A percentile compares a stretch with the other conserved stretches of the same genome.
phyloP scores from a whole-genome alignment of 1,140 invertebrate species.

The Riptortus pedestris region DNA sequence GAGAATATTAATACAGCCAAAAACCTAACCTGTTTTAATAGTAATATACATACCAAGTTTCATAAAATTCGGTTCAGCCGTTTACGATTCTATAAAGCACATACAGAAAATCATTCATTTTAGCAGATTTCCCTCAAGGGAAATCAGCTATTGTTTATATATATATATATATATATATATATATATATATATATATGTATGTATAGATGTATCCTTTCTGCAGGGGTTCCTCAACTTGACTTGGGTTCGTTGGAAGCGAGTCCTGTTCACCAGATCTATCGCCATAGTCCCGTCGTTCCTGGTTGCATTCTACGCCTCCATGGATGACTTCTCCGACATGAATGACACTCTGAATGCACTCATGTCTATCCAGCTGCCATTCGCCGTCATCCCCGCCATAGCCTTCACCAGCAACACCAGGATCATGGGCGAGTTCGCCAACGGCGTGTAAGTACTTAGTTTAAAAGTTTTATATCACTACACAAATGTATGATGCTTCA shows the following conservation, averaged over 20 bases:
- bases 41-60: too few species aligned
- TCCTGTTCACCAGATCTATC: slow-evolving; percentile 73
- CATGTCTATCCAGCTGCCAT: slow-evolving; percentile 76
- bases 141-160: too few species aligned
- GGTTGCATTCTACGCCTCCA: slow-evolving; percentile 60
- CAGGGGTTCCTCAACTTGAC: slow-evolving; percentile 79
- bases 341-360: slow-evolving; percentile 86
- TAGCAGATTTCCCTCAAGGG: too few species aligned
- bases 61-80: too few species aligned
- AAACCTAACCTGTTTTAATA: too few species aligned
- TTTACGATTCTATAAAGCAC: too few species aligned
- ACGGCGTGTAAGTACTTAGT: slow-evolving; percentile 49
- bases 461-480: too few species aligned
- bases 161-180: too few species aligned
- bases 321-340: slow-evolving; percentile 66
- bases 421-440: slow-evolving; percentile 77
- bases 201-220: too few species aligned
- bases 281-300: slow-evolving; percentile 81
- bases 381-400: slow-evolving; percentile 74
- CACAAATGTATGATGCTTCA: background rate
- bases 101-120: too few species aligned
- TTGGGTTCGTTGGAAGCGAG: slow-evolving; percentile 81
- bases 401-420: slow-evolving; percentile 70
- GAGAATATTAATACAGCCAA: too few species aligned
- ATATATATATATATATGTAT: too few species aligned